phyloP scores from a whole-genome alignment of 2,797 vertebrate genomes.

The Phataginus tricuspis region DNA sequence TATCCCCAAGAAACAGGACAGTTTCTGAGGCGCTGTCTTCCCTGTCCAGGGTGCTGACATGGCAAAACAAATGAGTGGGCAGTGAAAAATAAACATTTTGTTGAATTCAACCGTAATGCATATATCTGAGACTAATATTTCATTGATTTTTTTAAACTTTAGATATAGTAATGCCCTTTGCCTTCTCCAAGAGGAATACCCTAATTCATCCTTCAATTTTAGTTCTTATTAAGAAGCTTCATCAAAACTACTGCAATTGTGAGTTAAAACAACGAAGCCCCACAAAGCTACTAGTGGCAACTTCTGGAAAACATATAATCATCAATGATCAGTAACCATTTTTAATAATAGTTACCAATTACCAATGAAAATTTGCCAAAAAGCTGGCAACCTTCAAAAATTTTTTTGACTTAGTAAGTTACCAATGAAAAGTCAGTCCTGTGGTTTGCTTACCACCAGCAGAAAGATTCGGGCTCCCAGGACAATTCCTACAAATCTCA shows the following conservation, averaged over 20 bases:
- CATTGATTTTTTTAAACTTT: not conserved
- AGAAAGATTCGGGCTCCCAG: not conserved
- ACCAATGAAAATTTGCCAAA: not conserved
- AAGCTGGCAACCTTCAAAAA: not conserved
- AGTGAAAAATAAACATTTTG: not conserved
- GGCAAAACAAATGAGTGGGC: not conserved
- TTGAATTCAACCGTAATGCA: not conserved
- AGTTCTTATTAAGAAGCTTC: conserved; percentile 9
- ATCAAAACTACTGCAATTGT: conserved; percentile 61
- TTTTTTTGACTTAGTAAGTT: not conserved
- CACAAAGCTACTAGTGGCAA: not conserved
- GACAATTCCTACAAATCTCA: conserved; percentile 26
- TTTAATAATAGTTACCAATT: not conserved
- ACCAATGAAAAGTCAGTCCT: not conserved
- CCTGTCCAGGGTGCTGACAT: not conserved
- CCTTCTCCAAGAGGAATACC: conserved; percentile 19
- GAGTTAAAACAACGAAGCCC: not conserved
- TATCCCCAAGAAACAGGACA: not conserved
- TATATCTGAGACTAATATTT: not conserved
- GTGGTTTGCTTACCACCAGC: not conserved
- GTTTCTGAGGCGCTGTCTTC: not conserved
- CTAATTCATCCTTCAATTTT: not conserved
- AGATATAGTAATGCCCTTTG: conserved; percentile 8
- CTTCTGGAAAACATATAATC: not conserved
- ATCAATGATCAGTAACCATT: not conserved